Conservation (phyloP, 2,888 invertebrate species). For the Periphyllus acericola region DNA sequence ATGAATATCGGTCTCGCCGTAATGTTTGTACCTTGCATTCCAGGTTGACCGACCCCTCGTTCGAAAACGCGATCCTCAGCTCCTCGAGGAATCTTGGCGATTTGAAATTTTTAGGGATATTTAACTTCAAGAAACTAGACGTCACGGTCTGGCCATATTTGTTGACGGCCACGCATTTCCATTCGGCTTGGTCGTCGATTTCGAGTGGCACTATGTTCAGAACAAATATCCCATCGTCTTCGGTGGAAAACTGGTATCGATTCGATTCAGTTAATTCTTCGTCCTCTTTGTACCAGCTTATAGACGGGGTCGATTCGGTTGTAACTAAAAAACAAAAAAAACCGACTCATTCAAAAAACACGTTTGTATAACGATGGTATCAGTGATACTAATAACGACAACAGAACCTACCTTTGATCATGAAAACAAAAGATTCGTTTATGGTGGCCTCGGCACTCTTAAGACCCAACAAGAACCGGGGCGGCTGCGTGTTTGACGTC, state of each 20-base stretch:
- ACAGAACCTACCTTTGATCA: conserved; percentile 75
- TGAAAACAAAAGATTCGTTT: conserved; percentile 83
- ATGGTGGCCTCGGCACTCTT: conserved; percentile 85
- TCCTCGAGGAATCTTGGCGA: conserved; percentile 88
- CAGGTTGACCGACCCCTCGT: conserved; percentile 89
- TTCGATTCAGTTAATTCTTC: conserved; percentile 76
- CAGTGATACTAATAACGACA: not conserved
- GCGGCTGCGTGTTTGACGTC: conserved; percentile 79
- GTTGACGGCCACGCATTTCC: conserved; percentile 90
- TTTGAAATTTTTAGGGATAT: conserved; percentile 88
- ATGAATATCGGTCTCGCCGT: not conserved
- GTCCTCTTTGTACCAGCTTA: conserved; percentile 91
- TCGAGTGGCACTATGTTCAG: conserved; percentile 80
- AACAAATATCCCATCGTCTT: conserved; percentile 78
- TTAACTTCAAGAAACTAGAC: conserved; percentile 84
- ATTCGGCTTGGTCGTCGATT: conserved; percentile 87
- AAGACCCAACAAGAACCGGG: conserved; percentile 82
- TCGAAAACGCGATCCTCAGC: conserved; percentile 83
- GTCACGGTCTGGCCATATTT: conserved; percentile 90
- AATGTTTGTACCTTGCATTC: conserved; percentile 77
- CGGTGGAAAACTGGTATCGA: conserved; percentile 77
- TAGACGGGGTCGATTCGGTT: conserved; percentile 80
- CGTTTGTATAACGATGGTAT: too few relatives aligned
- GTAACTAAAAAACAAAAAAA: conserved; percentile 73
- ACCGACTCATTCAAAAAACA: too few relatives aligned